Conservation (phyloP, 2,888 invertebrate species). For the Priapulus caudatus region DNA sequence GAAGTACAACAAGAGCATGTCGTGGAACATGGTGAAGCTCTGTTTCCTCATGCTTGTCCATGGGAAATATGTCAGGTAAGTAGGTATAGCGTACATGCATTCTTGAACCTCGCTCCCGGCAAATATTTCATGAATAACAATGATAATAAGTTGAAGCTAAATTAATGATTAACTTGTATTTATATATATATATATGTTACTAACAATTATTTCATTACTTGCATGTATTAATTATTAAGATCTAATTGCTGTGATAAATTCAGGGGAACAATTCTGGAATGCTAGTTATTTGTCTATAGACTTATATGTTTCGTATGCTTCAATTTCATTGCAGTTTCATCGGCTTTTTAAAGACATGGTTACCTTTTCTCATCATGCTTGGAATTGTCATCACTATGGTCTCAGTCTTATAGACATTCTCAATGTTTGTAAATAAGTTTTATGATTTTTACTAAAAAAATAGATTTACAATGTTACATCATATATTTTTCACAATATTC, state of each 20-base stretch:
- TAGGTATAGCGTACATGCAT: background rate
- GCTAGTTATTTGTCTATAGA: too few relatives aligned
- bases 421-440: too few relatives aligned
- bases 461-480: too few relatives aligned
- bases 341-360: slow-evolving; percentile 67
- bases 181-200: background rate
- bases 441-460: too few relatives aligned
- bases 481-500: too few relatives aligned
- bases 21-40: slow-evolving; percentile 87
- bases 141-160: too few relatives aligned
- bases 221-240: too few relatives aligned
- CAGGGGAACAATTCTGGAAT: too few relatives aligned
- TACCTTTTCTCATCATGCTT: slow-evolving; percentile 52
- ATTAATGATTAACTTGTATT: background rate
- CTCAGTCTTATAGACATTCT: too few relatives aligned
- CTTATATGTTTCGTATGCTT: too few relatives aligned
- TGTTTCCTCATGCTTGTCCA: slow-evolving; percentile 61
- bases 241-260: too few relatives aligned
- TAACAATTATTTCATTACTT: background rate
- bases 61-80: slow-evolving; percentile 65
- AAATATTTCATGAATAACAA: background rate
- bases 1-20: slow-evolving; percentile 62
- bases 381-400: background rate
- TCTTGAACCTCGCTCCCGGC: background rate
- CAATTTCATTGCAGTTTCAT: slow-evolving; percentile 43